phyloP scores from a whole-genome alignment of 1,140 invertebrate species.

The Bombus vancouverensis region DNA sequence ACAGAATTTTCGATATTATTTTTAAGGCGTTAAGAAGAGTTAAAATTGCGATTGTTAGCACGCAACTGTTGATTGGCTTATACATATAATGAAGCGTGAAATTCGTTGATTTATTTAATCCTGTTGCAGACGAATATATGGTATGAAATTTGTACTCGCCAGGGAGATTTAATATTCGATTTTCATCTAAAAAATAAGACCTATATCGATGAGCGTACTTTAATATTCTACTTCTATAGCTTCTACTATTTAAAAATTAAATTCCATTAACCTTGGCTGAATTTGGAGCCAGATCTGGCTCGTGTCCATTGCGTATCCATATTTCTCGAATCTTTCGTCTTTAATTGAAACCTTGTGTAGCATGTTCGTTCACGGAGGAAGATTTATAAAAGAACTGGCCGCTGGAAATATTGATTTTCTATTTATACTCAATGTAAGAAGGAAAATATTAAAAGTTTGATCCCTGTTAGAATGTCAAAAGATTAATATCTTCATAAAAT shows the following conservation, averaged over 20 bases:
- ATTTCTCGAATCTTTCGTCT: not conserved
- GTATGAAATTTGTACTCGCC: not conserved
- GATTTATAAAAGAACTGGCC: not conserved
- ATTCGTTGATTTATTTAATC: not conserved
- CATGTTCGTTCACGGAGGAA: not conserved
- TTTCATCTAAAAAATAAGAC: not conserved
- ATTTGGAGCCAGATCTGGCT: rapidly evolving
- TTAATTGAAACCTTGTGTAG: not conserved
- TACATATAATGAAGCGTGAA: not conserved
- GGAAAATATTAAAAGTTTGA: constrained; percentile 27
- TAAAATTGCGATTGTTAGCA: not conserved
- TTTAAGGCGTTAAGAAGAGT: not conserved
- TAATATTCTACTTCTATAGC: too few relatives aligned
- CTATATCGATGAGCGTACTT: not conserved
- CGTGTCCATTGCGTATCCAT: too few relatives aligned
- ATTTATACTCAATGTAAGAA: constrained; percentile 24
- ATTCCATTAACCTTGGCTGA: not conserved
- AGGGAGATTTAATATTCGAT: not conserved
- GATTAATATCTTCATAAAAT: not conserved
- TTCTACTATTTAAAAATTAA: not conserved
- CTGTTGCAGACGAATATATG: not conserved
- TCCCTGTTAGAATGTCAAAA: not conserved
- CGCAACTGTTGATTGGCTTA: not conserved
- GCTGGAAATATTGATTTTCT: constrained; percentile 24
- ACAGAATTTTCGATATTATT: not conserved